Percentiles rank a stretch among this genome's conserved stretches.
These are phyloP conservation scores for Caradrina kadenii DNA, from an alignment of 2,888 invertebrate species.

Conservation along the genomic window DNA sequence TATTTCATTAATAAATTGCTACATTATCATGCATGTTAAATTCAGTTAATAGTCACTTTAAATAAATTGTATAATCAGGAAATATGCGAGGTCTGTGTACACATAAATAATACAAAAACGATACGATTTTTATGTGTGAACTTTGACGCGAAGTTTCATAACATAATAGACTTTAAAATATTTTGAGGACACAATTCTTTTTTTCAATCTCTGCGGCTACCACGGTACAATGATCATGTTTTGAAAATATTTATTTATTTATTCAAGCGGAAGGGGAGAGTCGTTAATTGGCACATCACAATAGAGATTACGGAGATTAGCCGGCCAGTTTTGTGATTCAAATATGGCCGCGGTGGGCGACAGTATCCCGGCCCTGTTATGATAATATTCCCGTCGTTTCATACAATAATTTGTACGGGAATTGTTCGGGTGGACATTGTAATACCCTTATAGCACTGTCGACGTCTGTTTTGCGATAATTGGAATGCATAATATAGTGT, in stretches of 20 bases:
- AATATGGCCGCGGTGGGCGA: conserved; percentile 85
- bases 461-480: conserved; percentile 64
- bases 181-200: conserved; percentile 68
- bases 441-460: conserved; percentile 57
- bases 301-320: conserved; percentile 88
- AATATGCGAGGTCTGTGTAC: conserved; percentile 17
- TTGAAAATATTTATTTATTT: conserved; percentile 87
- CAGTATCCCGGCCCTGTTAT: conserved; percentile 83
- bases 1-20: conserved; percentile 50
- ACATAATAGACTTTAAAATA: conserved; percentile 59
- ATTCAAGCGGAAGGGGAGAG: conserved; percentile 89
- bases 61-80: conserved; percentile 19
- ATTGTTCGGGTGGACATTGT: conserved; percentile 70
- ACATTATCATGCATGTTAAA: conserved; percentile 20
- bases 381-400: conserved; percentile 85
- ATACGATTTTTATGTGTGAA: conserved; percentile 49
- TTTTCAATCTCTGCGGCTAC: conserved; percentile 66
- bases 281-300: conserved; percentile 88
- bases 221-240: conserved; percentile 69
- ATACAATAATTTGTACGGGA: conserved; percentile 80
- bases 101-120: conserved; percentile 19
- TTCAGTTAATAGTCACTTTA: conserved; percentile 4
- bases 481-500: conserved; percentile 63
- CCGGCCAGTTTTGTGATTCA: conserved; percentile 87
- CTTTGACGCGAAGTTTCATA: conserved; percentile 32